phyloP scores from a whole-genome alignment of 2,888 invertebrate genomes.

The Phania funesta region DNA sequence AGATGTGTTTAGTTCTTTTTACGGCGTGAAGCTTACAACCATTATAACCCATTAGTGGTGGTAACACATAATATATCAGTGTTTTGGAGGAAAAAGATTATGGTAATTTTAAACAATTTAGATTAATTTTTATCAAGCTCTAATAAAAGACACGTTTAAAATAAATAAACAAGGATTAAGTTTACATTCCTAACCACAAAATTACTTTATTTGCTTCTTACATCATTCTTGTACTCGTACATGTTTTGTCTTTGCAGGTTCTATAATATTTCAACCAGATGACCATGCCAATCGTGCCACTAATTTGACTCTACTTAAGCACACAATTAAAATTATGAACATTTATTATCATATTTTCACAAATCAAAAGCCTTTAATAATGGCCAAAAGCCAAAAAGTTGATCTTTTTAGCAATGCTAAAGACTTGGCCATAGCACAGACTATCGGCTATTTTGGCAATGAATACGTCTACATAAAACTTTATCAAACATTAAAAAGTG shows the following conservation, averaged over 20 bases:
- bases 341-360: slow-evolving; percentile 79
- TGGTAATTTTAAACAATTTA: too few species aligned
- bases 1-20: too few species aligned
- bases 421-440: slow-evolving; percentile 74
- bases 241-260: slow-evolving; percentile 67
- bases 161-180: too few species aligned
- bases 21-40: too few species aligned
- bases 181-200: too few species aligned
- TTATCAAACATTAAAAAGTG: slow-evolving; percentile 89
- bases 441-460: slow-evolving; percentile 84
- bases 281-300: slow-evolving; percentile 65
- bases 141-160: too few species aligned
- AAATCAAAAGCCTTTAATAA: slow-evolving; percentile 77
- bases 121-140: too few species aligned
- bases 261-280: slow-evolving; percentile 68
- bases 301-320: slow-evolving; percentile 72
- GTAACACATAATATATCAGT: too few species aligned
- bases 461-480: slow-evolving; percentile 92
- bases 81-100: too few species aligned
- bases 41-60: too few species aligned
- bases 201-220: too few species aligned
- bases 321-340: slow-evolving; percentile 79
- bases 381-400: slow-evolving; percentile 75
- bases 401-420: slow-evolving; percentile 77
- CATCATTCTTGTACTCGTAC: too few species aligned